Evolutionary conservation across 2,797 vertebrate genomes (phyloP), one percentile per base, ranked within the genome.

Genomic region (Coluber constrictor): DNA sequence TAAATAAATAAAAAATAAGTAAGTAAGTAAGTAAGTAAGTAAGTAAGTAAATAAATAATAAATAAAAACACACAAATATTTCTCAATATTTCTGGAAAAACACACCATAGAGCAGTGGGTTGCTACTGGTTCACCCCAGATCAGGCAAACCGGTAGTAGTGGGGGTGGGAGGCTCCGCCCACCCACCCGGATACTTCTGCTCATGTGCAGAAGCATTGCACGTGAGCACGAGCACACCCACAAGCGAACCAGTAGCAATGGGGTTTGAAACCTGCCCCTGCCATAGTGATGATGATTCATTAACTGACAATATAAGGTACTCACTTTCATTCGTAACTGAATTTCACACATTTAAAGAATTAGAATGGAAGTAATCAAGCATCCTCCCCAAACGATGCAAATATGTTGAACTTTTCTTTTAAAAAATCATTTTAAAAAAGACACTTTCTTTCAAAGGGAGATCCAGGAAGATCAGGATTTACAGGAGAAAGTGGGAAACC

Each of bases 401-500:
- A 2, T 66, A 27, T 87, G n/a, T 89, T 83, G 20, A n/a, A 89
- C 32, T 32, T 79, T 70, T 12, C 91, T 92, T 79, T 43, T 11
- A 6, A n/a, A 43, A 37, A 79, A 79, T 51, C 95, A 92, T 70
- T 70, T 18, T 3, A 32, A 74, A 66, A 74, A 74, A 32, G n/a
- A 74, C 57, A 74, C 95, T 83, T 79, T 95, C 94, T 90, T 54
- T 94, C 79, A 29, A 94, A 99, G 98, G 98, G 99, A 27, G 98
- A 98, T 87, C 94, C 91, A 27, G 98, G 98, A 32, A 79, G 91
- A 0, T 93, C 95, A 90, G 99, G 98, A 57, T 47, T 93, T 16
- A 83, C 96, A 63, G 99, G 98, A 92, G 94, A 97, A n/a, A 96
- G 94, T 13, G 99, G 98, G 63, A 90, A 93, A 32, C 94, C 97